Evolutionary conservation across 2,113 vertebrate species (phyloP).

Genomic region (Sinocyclocheilus anshuiensis): DNA sequence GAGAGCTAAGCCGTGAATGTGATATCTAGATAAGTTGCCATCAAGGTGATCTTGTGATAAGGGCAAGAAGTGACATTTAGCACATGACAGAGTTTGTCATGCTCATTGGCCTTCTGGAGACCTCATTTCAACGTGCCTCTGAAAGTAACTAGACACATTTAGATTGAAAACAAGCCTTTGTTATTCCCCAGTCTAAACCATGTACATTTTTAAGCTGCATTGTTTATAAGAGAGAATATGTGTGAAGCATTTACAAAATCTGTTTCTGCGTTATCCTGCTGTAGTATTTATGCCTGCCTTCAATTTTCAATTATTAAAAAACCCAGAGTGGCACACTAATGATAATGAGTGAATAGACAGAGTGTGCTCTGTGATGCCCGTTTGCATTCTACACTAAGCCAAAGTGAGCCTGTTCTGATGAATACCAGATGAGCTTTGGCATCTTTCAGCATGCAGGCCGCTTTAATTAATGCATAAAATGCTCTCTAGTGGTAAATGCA

Average conservation of each 20-base stretch:
- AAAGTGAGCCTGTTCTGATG: slow-evolving; percentile 32
- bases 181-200: background rate
- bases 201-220: background rate
- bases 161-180: background rate
- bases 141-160: slow-evolving; percentile 33
- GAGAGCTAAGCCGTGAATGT: slow-evolving; percentile 8
- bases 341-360: slow-evolving; percentile 48
- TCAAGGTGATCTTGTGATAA: slow-evolving; percentile 36
- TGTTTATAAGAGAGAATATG: background rate
- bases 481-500: slow-evolving; percentile 45
- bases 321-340: slow-evolving; percentile 12
- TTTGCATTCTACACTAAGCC: slow-evolving; percentile 48
- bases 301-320: slow-evolving; percentile 4
- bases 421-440: slow-evolving; percentile 49
- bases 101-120: slow-evolving; percentile 16
- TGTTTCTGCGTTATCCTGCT: background rate
- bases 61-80: slow-evolving; percentile 39
- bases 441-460: slow-evolving; percentile 35
- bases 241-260: background rate
- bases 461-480: slow-evolving; percentile 46
- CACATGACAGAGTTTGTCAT: slow-evolving; percentile 31
- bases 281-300: background rate
- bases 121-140: slow-evolving; percentile 4
- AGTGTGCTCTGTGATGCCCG: slow-evolving; percentile 42
- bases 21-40: slow-evolving; percentile 31